Conservation (phyloP, 2,888 invertebrate genomes). For the Amiota mariae region DNA sequence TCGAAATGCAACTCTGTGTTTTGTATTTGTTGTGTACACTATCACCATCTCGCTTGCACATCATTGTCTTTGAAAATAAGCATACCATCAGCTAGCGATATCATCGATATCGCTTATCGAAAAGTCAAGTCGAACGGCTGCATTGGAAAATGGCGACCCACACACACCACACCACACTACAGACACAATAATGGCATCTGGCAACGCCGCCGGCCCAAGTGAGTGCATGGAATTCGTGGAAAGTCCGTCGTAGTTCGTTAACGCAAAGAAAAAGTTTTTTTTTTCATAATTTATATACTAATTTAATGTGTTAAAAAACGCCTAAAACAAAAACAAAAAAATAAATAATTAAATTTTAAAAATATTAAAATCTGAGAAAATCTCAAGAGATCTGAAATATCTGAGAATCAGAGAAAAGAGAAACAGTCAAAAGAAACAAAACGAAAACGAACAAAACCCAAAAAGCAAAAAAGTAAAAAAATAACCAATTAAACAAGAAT, state of each 20-base stretch:
- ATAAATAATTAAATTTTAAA: background rate
- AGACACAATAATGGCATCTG: too few relatives aligned
- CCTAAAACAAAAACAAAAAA: conserved; percentile 20
- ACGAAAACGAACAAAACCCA: background rate
- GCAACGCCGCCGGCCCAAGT: too few relatives aligned
- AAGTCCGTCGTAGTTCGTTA: conserved; percentile 20
- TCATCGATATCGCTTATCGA: too few relatives aligned
- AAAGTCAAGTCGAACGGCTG: too few relatives aligned
- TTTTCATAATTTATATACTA: conserved; percentile 22
- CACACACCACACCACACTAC: too few relatives aligned
- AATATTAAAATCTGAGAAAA: background rate
- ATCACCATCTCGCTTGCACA: too few relatives aligned
- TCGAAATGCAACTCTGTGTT: too few relatives aligned
- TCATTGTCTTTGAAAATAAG: too few relatives aligned
- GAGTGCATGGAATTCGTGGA: conserved; percentile 18
- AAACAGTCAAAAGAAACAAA: conserved; percentile 9
- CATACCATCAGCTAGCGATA: too few relatives aligned
- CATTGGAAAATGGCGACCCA: too few relatives aligned
- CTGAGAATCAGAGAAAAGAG: background rate
- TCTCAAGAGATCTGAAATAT: background rate
- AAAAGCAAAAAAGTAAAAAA: background rate
- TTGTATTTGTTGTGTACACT: too few relatives aligned
- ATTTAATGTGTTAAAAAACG: conserved; percentile 20
- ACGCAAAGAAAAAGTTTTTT: background rate
- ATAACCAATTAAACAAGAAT: background rate